Evolutionary conservation across 2,888 invertebrate genomes (phyloP).

Genomic region (Idaea biselata): DNA sequence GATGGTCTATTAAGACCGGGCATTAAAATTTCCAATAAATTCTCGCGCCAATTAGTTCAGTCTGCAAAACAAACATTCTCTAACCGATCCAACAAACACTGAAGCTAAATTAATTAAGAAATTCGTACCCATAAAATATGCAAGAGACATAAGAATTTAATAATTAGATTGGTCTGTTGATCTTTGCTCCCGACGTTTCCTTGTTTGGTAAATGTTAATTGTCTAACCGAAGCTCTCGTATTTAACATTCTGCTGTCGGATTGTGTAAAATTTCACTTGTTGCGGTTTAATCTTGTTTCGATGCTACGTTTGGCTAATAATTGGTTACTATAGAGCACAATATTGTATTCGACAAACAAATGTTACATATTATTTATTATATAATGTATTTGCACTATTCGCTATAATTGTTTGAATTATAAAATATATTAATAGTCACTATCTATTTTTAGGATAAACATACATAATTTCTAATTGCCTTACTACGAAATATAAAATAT

Average conservation of each 20-base stretch:
- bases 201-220: slow-evolving; percentile 23
- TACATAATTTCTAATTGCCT: too few species aligned
- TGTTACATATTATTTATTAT: too few species aligned
- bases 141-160: slow-evolving; percentile 18
- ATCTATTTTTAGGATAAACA: too few species aligned
- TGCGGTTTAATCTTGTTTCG: slow-evolving; percentile 23
- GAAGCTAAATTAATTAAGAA: slow-evolving; percentile 12
- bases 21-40: not conserved
- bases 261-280: slow-evolving; percentile 24
- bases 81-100: not conserved
- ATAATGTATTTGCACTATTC: too few species aligned
- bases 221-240: slow-evolving; percentile 24
- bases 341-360: not conserved
- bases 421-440: too few species aligned
- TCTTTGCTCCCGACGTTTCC: slow-evolving; percentile 1
- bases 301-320: slow-evolving; percentile 3
- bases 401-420: too few species aligned
- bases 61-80: not conserved
- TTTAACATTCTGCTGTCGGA: slow-evolving; percentile 21
- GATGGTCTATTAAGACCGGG: too few species aligned
- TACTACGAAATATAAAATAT: too few species aligned
- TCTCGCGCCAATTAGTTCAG: not conserved
- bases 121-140: slow-evolving; percentile 12
- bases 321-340: slow-evolving; percentile 9
- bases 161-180: slow-evolving; percentile 17